Conservation (phyloP, 2,797 vertebrate genomes). For the Ceryle rudis region DNA sequence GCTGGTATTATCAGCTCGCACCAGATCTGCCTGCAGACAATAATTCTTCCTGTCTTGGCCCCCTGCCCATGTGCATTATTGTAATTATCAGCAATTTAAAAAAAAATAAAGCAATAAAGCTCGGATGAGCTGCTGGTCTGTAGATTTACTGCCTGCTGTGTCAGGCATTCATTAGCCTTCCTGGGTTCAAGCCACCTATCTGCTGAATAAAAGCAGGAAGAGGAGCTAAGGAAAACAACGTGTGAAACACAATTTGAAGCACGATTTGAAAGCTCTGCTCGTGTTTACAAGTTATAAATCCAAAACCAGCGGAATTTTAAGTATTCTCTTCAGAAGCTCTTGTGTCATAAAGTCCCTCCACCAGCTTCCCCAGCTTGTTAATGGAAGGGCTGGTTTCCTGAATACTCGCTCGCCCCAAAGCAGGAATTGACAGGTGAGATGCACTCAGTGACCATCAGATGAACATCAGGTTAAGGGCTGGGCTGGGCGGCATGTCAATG, state of each 20-base stretch:
- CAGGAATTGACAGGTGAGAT: background rate
- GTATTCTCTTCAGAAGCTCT: background rate
- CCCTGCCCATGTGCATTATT: conserved; percentile 76
- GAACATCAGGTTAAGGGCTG: background rate
- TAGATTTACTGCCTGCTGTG: conserved; percentile 67
- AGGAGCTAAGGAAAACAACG: conserved; percentile 32
- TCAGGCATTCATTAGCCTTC: conserved; percentile 68
- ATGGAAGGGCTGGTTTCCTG: background rate
- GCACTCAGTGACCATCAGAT: background rate
- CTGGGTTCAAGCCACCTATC: conserved; percentile 58
- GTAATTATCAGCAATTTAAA: conserved; percentile 80
- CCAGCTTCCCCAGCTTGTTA: background rate
- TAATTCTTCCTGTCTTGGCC: conserved; percentile 81
- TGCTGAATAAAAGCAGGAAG: conserved; percentile 65
- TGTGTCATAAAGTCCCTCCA: background rate
- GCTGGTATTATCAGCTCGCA: conserved; percentile 74
- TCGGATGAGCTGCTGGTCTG: conserved; percentile 59
- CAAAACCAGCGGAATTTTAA: background rate
- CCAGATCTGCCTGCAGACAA: conserved; percentile 79
- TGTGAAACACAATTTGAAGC: background rate
- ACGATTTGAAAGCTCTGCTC: background rate
- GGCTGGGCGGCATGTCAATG: accelerated
- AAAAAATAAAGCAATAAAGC: conserved; percentile 77
- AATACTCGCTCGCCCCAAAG: background rate
- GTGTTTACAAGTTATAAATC: background rate